Conservation (phyloP, 1,140 invertebrate genomes). For the Halictus rubicundus region DNA sequence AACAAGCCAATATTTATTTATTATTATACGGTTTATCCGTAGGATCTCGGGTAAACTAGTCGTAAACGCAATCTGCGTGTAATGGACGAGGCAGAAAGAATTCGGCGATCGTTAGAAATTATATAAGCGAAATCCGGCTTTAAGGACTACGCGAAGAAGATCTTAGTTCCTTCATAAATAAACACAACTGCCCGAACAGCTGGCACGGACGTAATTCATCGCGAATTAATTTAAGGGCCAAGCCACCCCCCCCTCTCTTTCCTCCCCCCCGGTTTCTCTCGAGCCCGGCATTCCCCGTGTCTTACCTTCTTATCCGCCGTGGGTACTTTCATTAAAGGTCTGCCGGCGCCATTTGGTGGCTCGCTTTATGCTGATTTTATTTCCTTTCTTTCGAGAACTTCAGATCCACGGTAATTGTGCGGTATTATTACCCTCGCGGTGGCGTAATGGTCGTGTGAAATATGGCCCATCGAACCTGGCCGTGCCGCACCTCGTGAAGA, state of each 20-base stretch:
- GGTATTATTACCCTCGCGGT: constrained; percentile 72
- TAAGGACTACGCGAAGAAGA: constrained; percentile 70
- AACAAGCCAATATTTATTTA: too few relatives aligned
- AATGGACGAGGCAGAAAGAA: neutral
- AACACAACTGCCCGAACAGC: constrained; percentile 80
- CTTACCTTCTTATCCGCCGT: constrained; percentile 64
- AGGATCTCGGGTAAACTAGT: too few relatives aligned
- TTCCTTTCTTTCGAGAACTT: constrained; percentile 74
- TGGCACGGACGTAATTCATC: constrained; percentile 81
- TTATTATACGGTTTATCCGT: too few relatives aligned
- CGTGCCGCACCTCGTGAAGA: constrained; percentile 55
- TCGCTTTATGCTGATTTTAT: constrained; percentile 76
- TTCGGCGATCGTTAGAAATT: constrained; percentile 47
- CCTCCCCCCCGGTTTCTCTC: neutral
- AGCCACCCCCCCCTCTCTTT: constrained; percentile 21
- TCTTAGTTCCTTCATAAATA: constrained; percentile 80
- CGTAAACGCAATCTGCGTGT: neutral
- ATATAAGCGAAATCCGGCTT: constrained; percentile 51
- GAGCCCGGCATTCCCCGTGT: constrained; percentile 39
- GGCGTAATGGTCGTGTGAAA: constrained; percentile 72
- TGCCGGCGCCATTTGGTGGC: constrained; percentile 79
- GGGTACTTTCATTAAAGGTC: constrained; percentile 80
- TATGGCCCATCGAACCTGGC: constrained; percentile 68
- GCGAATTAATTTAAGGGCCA: constrained; percentile 81
- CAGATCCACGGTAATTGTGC: constrained; percentile 73